Evolutionary conservation across 2,888 invertebrate genomes (phyloP).

Genomic region (Pyralis farinalis): DNA sequence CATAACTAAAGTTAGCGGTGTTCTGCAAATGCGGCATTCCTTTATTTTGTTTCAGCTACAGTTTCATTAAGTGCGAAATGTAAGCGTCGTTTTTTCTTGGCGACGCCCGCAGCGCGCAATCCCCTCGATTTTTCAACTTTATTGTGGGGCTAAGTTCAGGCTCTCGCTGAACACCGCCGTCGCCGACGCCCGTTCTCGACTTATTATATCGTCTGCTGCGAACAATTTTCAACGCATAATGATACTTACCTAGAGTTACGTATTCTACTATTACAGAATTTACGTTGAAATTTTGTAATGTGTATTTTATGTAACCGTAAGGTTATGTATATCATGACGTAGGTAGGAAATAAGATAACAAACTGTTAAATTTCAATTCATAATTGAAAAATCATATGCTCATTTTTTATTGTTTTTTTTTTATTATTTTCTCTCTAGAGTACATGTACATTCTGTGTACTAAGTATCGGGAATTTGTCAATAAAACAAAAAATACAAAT

Average conservation of each 20-base stretch:
- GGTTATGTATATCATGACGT: no score
- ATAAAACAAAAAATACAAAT: no score
- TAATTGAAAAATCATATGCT: no score
- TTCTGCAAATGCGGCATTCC: constrained; percentile 62
- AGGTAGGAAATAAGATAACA: no score
- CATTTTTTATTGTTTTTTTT: no score
- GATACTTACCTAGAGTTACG: background rate
- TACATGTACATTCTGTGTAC: no score
- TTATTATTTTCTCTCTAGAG: no score
- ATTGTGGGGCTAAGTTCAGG: constrained; percentile 62
- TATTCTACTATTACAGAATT: no score
- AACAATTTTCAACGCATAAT: background rate
- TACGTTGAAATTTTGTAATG: no score
- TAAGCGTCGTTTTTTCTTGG: constrained; percentile 65
- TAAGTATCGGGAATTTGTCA: no score
- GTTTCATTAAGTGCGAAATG: constrained; percentile 79
- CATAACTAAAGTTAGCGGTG: constrained; percentile 60
- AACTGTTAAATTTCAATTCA: no score
- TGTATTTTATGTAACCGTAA: no score
- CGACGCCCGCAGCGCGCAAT: constrained; percentile 61
- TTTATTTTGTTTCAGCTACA: constrained; percentile 73
- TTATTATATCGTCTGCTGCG: background rate
- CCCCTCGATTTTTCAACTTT: constrained; percentile 74
- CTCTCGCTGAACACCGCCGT: constrained; percentile 30
- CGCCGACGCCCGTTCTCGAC: constrained; percentile 41